phyloP scores from a whole-genome alignment of 2,888 invertebrate species.

The Spisula subtruncata region DNA sequence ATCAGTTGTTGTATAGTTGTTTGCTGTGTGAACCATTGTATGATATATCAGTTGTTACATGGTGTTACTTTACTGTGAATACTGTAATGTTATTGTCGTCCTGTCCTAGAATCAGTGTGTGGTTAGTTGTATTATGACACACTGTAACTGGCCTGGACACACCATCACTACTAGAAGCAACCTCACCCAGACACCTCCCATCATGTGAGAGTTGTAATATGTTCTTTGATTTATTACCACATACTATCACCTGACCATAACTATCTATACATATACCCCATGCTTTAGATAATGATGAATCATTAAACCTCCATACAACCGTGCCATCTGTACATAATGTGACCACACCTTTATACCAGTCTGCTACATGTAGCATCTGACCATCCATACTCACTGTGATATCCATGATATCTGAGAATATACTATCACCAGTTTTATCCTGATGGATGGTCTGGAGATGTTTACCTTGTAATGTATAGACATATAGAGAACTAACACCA shows the following conservation, averaged over 20 bases:
- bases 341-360: not conserved
- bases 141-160: not conserved
- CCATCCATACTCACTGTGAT: constrained; percentile 13
- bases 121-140: not conserved
- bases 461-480: constrained; percentile 12
- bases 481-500: not conserved
- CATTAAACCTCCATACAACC: not conserved
- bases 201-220: not conserved
- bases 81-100: not conserved
- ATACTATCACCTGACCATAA: constrained; percentile 19
- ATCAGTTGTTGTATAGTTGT: no score
- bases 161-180: not conserved
- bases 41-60: not conserved
- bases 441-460: not conserved
- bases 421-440: not conserved
- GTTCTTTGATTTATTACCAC: not conserved
- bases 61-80: not conserved
- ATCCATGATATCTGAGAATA: not conserved
- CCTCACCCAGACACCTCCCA: not conserved
- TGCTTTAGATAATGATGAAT: not conserved
- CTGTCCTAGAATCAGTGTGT: constrained; percentile 3
- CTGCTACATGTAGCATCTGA: not conserved
- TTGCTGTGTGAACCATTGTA: no score
- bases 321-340: not conserved
- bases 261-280: constrained; percentile 14